A percentile compares a stretch with the other conserved stretches of the same genome.
Evolutionary conservation across 2,113 vertebrate species (phyloP).

Genomic region (Paedocypris sp.): DNA sequence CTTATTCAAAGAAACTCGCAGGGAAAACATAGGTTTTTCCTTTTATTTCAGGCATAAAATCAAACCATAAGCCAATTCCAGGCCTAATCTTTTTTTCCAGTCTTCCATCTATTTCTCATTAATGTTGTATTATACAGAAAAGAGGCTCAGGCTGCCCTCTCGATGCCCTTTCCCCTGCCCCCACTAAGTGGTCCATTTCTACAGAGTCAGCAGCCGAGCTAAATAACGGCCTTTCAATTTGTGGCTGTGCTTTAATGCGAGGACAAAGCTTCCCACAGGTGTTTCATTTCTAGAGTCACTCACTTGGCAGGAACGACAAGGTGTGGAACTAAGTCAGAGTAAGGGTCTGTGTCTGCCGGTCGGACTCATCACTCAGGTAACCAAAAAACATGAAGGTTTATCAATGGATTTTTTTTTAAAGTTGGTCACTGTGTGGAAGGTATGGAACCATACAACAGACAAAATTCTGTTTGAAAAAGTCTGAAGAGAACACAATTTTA

Average conservation of each 20-base stretch:
- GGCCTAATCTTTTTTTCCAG: constrained; percentile 26
- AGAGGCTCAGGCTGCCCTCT: constrained; percentile 35
- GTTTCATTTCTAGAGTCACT: constrained; percentile 53
- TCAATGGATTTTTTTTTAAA: too few relatives aligned
- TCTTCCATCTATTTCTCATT: constrained; percentile 48
- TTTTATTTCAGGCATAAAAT: constrained; percentile 46
- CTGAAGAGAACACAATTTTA: too few relatives aligned
- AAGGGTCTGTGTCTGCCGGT: constrained; percentile 12
- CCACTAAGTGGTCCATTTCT: constrained; percentile 38
- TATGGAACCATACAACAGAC: too few relatives aligned
- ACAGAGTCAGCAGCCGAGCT: constrained; percentile 58
- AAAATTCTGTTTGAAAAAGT: too few relatives aligned
- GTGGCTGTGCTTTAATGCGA: constrained; percentile 46
- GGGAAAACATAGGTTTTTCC: constrained; percentile 29
- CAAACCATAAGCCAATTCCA: constrained; percentile 24
- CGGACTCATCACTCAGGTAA: constrained; percentile 8
- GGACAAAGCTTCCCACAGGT: constrained; percentile 51
- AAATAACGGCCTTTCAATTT: constrained; percentile 59
- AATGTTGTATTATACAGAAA: constrained; percentile 50
- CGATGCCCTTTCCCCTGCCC: constrained; percentile 52
- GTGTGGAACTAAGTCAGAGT: constrained; percentile 41
- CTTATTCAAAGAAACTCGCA: constrained; percentile 30
- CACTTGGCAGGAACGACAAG: constrained; percentile 42
- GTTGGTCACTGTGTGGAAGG: too few relatives aligned
- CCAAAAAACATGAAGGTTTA: too few relatives aligned